These are phyloP conservation scores for Climacteris rufus DNA, from an alignment of 2,113 vertebrate genomes.

Conservation along the genomic window DNA sequence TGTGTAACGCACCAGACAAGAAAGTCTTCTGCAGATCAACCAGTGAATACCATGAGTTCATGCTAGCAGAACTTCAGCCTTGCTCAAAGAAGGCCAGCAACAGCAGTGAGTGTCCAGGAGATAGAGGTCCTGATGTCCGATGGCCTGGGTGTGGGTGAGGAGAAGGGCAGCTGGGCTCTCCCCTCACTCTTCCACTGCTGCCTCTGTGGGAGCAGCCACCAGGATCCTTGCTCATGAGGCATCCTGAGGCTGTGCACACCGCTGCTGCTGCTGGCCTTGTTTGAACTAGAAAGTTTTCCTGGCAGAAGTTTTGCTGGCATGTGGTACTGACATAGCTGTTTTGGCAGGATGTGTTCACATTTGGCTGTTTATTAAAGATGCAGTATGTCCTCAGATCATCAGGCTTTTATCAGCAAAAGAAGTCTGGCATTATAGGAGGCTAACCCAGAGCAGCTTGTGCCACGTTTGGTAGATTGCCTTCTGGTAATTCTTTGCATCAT, in stretches of 20 bases:
- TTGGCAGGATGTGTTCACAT: background rate
- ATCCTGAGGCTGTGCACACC: background rate
- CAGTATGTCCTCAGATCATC: background rate
- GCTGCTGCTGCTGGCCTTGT: background rate
- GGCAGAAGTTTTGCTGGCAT: background rate
- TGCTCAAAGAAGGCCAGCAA: background rate
- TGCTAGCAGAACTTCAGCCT: background rate
- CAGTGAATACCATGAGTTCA: background rate
- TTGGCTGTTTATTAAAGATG: background rate
- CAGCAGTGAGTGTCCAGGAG: background rate
- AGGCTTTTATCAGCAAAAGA: background rate
- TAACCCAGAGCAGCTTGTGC: background rate
- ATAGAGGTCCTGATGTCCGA: accelerated
- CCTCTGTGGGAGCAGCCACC: background rate
- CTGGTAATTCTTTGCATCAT: background rate
- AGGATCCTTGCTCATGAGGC: background rate
- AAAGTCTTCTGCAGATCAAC: background rate
- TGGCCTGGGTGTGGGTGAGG: background rate
- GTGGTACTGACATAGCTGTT: background rate
- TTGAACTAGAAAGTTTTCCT: background rate
- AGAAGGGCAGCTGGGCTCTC: background rate
- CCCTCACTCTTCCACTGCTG: background rate
- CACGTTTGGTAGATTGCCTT: background rate
- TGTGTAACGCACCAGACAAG: background rate
- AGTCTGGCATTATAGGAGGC: background rate